Evolutionary conservation across 1,140 invertebrate species (phyloP).

Genomic region (Aphaenogaster floridana): DNA sequence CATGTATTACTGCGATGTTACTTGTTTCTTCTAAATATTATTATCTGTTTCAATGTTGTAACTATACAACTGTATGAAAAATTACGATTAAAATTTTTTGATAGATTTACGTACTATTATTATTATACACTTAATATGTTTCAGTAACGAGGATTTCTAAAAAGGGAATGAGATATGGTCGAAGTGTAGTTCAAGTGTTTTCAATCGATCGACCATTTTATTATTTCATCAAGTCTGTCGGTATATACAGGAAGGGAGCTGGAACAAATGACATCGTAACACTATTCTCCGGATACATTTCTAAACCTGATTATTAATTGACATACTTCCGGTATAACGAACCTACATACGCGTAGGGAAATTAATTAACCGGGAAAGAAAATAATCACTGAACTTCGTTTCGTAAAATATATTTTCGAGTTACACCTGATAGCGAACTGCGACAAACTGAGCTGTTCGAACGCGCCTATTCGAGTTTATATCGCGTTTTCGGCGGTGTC

Average conservation of each 20-base stretch:
- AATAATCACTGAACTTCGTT: too few species aligned
- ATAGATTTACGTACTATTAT: neutral
- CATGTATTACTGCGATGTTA: neutral
- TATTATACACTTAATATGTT: slow-evolving; percentile 1
- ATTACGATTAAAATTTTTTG: neutral
- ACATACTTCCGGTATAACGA: neutral
- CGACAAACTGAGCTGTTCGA: too few species aligned
- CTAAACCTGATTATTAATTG: neutral
- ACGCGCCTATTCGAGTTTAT: too few species aligned
- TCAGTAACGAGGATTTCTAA: neutral
- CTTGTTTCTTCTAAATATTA: neutral
- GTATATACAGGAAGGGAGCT: neutral
- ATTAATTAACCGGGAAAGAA: too few species aligned
- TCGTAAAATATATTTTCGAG: too few species aligned
- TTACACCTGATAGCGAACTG: too few species aligned
- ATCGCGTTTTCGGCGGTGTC: too few species aligned
- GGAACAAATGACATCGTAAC: neutral
- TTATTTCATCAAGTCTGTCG: neutral
- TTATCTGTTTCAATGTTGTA: neutral
- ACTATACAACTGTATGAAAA: too few species aligned
- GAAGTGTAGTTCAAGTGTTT: too few species aligned
- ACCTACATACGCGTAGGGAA: too few species aligned
- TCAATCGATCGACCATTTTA: neutral
- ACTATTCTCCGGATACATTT: neutral
- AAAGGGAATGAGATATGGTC: too few species aligned